Conservation (phyloP, 2,113 vertebrate species). For the Elephas maximus region DNA sequence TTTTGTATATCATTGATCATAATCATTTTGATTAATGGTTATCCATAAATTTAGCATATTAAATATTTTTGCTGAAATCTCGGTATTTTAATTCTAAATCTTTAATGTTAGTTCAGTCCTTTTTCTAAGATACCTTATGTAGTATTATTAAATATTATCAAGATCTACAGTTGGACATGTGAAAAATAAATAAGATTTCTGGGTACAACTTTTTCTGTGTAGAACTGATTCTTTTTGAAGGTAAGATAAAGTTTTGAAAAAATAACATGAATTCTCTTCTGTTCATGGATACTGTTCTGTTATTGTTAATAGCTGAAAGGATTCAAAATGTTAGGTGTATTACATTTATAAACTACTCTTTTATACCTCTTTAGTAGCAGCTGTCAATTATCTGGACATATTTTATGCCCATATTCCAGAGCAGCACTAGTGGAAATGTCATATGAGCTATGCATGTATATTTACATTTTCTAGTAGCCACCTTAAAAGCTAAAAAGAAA, state of each 20-base stretch:
- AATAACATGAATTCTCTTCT: constrained; percentile 30
- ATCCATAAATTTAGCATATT: constrained; percentile 38
- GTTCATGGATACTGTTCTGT: neutral
- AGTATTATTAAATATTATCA: neutral
- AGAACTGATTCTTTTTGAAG: constrained; percentile 27
- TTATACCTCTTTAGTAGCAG: neutral
- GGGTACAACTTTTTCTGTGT: neutral
- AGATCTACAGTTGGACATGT: neutral
- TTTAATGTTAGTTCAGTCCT: neutral
- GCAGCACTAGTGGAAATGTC: neutral
- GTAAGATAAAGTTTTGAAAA: constrained; percentile 39
- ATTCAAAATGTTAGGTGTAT: neutral
- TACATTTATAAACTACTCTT: constrained; percentile 6
- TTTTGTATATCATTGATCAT: neutral
- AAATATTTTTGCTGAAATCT: constrained; percentile 35
- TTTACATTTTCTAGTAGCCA: constrained; percentile 29
- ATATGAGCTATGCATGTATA: neutral
- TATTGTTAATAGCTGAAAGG: neutral
- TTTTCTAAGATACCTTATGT: neutral
- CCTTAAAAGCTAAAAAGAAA: neutral
- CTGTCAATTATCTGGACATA: neutral
- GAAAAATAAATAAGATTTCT: constrained; percentile 52
- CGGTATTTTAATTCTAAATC: constrained; percentile 7
- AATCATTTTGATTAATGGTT: constrained; percentile 4
- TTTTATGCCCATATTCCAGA: neutral